Conservation (phyloP, 2,888 invertebrate species). For the Tenodera sinensis region DNA sequence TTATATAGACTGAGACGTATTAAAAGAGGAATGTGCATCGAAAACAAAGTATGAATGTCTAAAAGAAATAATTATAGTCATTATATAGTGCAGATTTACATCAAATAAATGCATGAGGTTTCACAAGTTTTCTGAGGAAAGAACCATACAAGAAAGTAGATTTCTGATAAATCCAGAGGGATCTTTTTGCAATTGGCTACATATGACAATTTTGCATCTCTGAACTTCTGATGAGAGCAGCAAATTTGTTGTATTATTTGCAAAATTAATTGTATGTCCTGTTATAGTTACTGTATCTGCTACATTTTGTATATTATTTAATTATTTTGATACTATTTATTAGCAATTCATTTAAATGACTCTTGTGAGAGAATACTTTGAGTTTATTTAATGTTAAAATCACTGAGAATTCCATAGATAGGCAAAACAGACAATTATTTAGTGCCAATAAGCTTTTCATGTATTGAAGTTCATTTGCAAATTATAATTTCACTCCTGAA, state of each 20-base stretch:
- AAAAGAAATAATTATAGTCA: background rate
- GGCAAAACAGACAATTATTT: background rate
- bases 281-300: background rate
- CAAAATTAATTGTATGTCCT: background rate
- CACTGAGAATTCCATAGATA: background rate
- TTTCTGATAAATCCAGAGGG: too few species aligned
- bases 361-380: background rate
- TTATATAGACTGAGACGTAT: background rate
- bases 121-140: background rate
- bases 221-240: background rate
- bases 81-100: background rate
- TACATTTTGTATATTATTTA: background rate
- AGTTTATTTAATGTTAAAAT: background rate
- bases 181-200: too few species aligned
- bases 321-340: background rate
- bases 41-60: background rate
- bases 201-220: too few species aligned
- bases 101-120: background rate
- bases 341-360: background rate
- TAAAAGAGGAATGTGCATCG: background rate
- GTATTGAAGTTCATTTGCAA: too few species aligned
- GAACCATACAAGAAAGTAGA: background rate
- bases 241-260: background rate
- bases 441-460: too few species aligned
- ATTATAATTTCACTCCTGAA: too few species aligned